phyloP scores from a whole-genome alignment of 2,113 vertebrate species.

The Misgurnus anguillicaudatus region DNA sequence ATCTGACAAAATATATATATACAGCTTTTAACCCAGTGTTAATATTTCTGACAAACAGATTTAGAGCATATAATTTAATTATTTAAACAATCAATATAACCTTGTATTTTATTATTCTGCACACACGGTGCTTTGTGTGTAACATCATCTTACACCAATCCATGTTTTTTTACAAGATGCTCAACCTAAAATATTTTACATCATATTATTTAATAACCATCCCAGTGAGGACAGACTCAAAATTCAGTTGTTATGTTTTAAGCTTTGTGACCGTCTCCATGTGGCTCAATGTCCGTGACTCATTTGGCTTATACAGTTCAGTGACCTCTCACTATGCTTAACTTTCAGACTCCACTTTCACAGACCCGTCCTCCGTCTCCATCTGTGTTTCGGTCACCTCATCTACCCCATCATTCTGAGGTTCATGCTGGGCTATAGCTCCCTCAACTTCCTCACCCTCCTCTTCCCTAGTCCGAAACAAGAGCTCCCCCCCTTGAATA shows the following conservation, averaged over 20 bases:
- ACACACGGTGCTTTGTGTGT: neutral
- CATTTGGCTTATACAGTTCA: neutral
- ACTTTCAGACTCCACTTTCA: conserved; percentile 61
- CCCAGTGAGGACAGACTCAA: neutral
- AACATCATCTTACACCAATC: neutral
- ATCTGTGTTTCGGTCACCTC: conserved; percentile 33
- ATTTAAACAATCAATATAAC: conserved; percentile 11
- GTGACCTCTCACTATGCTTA: conserved; percentile 42
- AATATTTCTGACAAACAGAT: neutral
- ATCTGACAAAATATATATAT: neutral
- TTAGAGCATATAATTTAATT: neutral
- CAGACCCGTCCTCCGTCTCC: conserved; percentile 41
- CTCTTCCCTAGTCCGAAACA: conserved; percentile 76
- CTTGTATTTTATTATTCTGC: neutral
- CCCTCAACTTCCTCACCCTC: conserved; percentile 46
- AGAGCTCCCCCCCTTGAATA: conserved; percentile 84
- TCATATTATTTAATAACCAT: conserved; percentile 4
- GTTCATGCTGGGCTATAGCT: conserved; percentile 37
- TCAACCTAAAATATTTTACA: neutral
- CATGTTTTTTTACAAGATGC: too few relatives aligned
- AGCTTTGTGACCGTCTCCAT: conserved; percentile 6
- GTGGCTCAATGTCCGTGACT: conserved; percentile 9
- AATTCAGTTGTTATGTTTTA: neutral
- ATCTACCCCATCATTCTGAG: conserved; percentile 54
- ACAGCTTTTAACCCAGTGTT: neutral